These are phyloP conservation scores for Etheostoma nigrum DNA, from an alignment of 2,797 vertebrate genomes.

Conservation along the genomic window DNA sequence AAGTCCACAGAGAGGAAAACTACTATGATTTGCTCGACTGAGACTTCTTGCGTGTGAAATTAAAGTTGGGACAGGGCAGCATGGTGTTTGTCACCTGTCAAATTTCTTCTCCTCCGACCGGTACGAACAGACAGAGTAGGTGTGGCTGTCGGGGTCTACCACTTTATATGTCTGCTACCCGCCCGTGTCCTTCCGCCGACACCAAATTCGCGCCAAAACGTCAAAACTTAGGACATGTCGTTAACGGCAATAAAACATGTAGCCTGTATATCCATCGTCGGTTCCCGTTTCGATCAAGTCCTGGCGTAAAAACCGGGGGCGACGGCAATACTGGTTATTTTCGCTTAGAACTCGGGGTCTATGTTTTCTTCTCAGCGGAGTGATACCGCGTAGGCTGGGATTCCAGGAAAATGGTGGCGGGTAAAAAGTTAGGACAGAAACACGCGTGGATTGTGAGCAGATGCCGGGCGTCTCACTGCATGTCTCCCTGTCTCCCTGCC, in stretches of 20 bases:
- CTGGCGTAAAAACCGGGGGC: not conserved
- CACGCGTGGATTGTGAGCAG: conserved; percentile 76
- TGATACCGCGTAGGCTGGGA: conserved; percentile 48
- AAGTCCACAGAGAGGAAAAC: conserved; percentile 35
- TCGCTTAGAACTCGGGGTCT: conserved; percentile 4
- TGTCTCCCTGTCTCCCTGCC: conserved; percentile 15
- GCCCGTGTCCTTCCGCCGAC: conserved; percentile 59
- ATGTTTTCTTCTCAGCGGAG: conserved; percentile 65
- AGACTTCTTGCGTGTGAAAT: conserved; percentile 47
- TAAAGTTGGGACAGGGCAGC: conserved; percentile 35
- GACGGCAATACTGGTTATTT: rapidly evolving
- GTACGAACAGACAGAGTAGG: conserved; percentile 71
- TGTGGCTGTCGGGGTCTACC: conserved; percentile 70
- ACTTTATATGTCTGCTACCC: conserved; percentile 52
- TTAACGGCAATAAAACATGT: rapidly evolving
- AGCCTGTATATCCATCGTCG: rapidly evolving
- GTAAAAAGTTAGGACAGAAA: conserved; percentile 68
- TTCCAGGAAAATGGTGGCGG: conserved; percentile 85
- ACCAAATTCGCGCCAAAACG: conserved; percentile 85
- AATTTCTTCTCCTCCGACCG: conserved; percentile 17
- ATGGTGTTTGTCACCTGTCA: conserved; percentile 38
- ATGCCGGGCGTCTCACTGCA: conserved; percentile 76
- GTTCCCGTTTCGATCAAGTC: not conserved
- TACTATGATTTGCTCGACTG: rapidly evolving
- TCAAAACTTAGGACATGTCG: rapidly evolving